A percentile compares a stretch with the other conserved stretches of the same genome.
Evolutionary conservation across 1,140 invertebrate species (phyloP).

Genomic region (Drosophila sulfurigaster): DNA sequence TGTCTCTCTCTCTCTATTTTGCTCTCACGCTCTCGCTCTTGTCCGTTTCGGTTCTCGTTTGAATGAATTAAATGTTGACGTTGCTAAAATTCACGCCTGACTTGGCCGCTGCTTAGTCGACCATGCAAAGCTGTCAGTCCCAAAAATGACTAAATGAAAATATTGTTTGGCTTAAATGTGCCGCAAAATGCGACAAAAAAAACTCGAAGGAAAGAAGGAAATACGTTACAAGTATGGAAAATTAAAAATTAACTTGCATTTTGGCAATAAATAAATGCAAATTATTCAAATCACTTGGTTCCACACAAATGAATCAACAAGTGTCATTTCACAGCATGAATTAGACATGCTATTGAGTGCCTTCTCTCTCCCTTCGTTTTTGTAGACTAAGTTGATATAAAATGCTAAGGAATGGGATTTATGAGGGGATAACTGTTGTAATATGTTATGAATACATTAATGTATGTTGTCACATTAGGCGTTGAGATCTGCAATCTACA

Average conservation of each 20-base stretch:
- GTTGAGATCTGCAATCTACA: no score
- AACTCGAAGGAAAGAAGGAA: neutral
- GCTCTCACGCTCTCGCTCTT: neutral
- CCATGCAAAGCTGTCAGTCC: conserved; percentile 55
- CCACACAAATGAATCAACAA: conserved; percentile 35
- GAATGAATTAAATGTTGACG: conserved; percentile 63
- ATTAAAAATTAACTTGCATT: conserved; percentile 18
- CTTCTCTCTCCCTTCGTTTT: no score
- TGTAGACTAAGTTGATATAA: no score
- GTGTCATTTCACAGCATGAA: conserved; percentile 2
- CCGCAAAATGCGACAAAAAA: conserved; percentile 32
- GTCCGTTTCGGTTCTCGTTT: conserved; percentile 11
- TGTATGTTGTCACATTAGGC: no score
- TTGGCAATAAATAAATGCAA: conserved; percentile 11
- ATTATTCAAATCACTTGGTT: conserved; percentile 5
- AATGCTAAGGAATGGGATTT: no score
- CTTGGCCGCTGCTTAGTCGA: conserved; percentile 61
- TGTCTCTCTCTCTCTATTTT: neutral
- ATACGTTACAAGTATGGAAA: conserved; percentile 14
- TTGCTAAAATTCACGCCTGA: conserved; percentile 72
- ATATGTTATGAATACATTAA: no score
- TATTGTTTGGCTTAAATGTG: conserved; percentile 45
- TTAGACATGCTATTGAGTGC: no score
- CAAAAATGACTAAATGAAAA: conserved; percentile 33
- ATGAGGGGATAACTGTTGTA: no score